A percentile compares a stretch with the other conserved stretches of the same genome.
Conservation (phyloP, 2,113 vertebrate species). For the Boulengeromyrus knoepffleri region DNA sequence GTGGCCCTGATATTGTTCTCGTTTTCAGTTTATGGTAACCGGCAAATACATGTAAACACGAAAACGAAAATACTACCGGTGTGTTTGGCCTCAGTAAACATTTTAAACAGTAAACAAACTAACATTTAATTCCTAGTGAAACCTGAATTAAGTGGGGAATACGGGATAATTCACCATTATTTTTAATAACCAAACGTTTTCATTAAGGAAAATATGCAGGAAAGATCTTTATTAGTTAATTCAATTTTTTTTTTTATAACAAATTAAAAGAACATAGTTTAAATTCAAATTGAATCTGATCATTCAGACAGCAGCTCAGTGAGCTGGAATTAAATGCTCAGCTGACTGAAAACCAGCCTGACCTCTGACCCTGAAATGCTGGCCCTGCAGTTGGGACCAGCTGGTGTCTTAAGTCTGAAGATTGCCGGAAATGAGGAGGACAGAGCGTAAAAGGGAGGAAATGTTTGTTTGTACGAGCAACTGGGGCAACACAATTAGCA, state of each 20-base stretch:
- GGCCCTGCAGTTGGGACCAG: not conserved
- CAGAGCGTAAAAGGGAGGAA: not conserved
- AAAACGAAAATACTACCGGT: not conserved
- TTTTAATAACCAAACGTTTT: not conserved
- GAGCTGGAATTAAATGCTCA: not conserved
- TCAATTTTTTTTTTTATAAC: not conserved
- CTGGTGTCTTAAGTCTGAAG: not conserved
- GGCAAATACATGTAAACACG: not conserved
- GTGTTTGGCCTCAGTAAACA: not conserved
- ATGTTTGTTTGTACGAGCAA: not conserved
- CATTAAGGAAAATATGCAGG: not conserved
- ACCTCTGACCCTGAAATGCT: not conserved
- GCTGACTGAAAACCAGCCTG: not conserved
- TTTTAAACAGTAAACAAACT: not conserved
- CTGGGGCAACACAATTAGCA: not conserved
- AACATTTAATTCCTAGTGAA: not conserved
- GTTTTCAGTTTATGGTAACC: not conserved
- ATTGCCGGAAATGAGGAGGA: not conserved
- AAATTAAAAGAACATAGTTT: not conserved
- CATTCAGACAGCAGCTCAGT: not conserved
- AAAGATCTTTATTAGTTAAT: not conserved
- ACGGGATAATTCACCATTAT: not conserved
- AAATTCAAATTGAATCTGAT: not conserved
- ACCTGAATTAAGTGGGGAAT: not conserved
- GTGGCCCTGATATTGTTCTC: not conserved